Evolutionary conservation across 2,888 invertebrate genomes (phyloP), one percentile per base, ranked within the genome.

Genomic region (Drepana falcataria): DNA sequence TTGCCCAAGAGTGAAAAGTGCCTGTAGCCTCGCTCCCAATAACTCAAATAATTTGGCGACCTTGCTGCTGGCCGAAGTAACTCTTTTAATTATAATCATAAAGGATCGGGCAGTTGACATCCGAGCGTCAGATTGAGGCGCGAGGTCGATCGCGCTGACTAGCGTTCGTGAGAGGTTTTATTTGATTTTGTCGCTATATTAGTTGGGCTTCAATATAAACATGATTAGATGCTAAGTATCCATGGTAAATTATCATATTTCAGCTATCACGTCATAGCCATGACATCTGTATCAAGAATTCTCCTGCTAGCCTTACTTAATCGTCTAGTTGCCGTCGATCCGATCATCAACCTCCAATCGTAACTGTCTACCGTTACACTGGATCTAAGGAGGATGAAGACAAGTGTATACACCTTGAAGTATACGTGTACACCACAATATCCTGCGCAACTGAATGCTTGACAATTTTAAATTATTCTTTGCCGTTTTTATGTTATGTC

Each of bases 1-100:
- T 83, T 82, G 78, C 77, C 66, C 76, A 83, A 84, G 71, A 82
- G 77, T 68, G 74, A 82, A 79, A 83, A 84, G 77, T 73, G 57
- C 55, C 69, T 57, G 64, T 69, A 83, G 77, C 87, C 87, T 87
- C 74, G 88, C 83, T 82, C 88, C 75, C 81, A 87, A 88, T 89
- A 81, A 73, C 80, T 81, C 79, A 77, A 85, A 85, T 79, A 75
- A 81, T 86, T 83, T 85, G 71, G 75, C 73, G 85, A 80, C 89
- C 89, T 89, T 83, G 82, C 64, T 54, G 62, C 63, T 69, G 72
- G 73, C 71, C 80, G 78, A 80, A 79, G 79, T 81, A 77, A 75
- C 79, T 80, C 80, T 81, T 83, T 85, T 85, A 84, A 85, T 85
- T 85, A 84, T 82, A 80, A 81, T 82, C 75, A 78, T 81, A 78